Evolutionary conservation across 2,888 invertebrate species (phyloP), one percentile per base, ranked within the genome.

Genomic region (Sicus ferrugineus): DNA sequence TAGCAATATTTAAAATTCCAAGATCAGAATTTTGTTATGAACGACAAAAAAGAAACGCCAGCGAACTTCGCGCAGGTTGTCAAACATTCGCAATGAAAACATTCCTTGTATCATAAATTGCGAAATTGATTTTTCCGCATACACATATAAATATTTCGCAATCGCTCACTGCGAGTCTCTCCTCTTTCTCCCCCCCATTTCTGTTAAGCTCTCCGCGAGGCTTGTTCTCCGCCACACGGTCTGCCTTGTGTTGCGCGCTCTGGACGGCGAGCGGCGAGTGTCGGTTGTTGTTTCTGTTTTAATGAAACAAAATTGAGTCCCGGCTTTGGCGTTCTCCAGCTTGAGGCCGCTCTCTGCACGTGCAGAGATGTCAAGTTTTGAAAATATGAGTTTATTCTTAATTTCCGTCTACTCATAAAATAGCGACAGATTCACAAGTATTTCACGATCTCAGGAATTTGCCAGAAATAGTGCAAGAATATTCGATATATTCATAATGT

Each of bases 91-190:
- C 28, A 14, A 23, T 26, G 11, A 54, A 54, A 28, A 23, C 23
- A 9, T 16, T 28, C 23, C 54, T 54, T 54, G 54, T 23, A 54
- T 23, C 23, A 66, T 75, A 78, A 73, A 76, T 81, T 81, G 80
- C 77, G 78, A 81, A 81, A 81, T 81, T 81, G 81, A 81, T 81
- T 81, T 81, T 81, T 81, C 80, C 70, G 65, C 50, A 69, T 28
- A 28, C 54, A 52, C 68, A 38, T 68, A 70, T 34, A 54, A 50
- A 68, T 70, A 46, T 52, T 52, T 59, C 65, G 52, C 38, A n/a
- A 54, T 26, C 30, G 26, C 66, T 54, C 50, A 46, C 31, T 54
- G 48, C n/a, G 46, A 30, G 65, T 21, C 5, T 66, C 23, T 34
- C 4, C 64, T 21, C 30, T 7, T 2, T 50, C 0, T n/a, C 56